A percentile compares a stretch with the other conserved stretches of the same genome.
These are phyloP conservation scores for Lophius americanus DNA, from an alignment of 2,797 vertebrate species.

Conservation along the genomic window DNA sequence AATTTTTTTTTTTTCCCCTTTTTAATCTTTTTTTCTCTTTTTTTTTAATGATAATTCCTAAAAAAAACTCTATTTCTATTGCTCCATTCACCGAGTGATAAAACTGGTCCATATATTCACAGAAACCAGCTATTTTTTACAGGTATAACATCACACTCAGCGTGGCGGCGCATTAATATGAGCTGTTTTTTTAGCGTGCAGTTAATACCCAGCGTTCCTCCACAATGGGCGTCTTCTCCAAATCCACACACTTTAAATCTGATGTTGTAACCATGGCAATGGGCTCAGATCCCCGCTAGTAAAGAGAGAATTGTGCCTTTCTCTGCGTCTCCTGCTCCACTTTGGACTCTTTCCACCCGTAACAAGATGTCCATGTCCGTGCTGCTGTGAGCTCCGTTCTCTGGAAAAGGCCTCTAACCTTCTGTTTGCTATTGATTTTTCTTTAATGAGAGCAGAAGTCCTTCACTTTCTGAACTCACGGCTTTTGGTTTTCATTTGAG, in stretches of 20 bases:
- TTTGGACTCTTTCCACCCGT: constrained; percentile 23
- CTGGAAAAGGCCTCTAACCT: too few species aligned
- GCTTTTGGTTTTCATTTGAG: too few species aligned
- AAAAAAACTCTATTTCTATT: too few species aligned
- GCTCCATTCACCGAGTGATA: neutral
- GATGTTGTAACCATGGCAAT: constrained; percentile 78
- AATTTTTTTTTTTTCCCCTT: too few species aligned
- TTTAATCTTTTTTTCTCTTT: too few species aligned
- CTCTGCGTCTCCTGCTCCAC: neutral
- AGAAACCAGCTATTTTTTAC: too few species aligned
- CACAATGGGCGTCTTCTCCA: constrained; percentile 14
- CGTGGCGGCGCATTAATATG: neutral
- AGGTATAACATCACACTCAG: too few species aligned
- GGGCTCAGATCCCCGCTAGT: constrained; percentile 38
- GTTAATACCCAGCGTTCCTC: constrained; percentile 2
- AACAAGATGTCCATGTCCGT: constrained; percentile 9
- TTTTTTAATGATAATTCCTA: too few species aligned
- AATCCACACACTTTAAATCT: constrained; percentile 47
- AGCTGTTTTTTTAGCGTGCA: constrained; percentile 14
- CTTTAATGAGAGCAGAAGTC: too few species aligned
- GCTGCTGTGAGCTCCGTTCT: neutral
- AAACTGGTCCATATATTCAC: neutral
- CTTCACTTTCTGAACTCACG: too few species aligned
- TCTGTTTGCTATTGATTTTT: too few species aligned
- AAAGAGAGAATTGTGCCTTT: constrained; percentile 9